phyloP scores from a whole-genome alignment of 1,140 invertebrate genomes.

The Mercenaria mercenaria region DNA sequence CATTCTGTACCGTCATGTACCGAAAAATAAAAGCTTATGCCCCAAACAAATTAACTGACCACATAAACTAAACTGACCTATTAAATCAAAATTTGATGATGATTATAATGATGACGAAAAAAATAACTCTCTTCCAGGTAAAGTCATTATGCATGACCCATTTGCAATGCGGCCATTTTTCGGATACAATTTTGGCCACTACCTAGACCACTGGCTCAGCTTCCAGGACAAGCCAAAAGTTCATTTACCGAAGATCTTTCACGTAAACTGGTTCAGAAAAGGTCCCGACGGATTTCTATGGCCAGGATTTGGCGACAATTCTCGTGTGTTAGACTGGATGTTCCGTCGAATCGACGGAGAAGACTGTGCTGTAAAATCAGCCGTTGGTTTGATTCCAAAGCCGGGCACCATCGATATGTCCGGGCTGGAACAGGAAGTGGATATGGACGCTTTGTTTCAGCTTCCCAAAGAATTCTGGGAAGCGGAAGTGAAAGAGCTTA shows the following conservation, averaged over 20 bases:
- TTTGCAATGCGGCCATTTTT: conserved; percentile 99
- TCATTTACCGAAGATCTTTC: conserved; percentile 96
- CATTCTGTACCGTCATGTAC: too few species aligned
- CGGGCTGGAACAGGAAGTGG: conserved; percentile 77
- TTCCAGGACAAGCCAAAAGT: conserved; percentile 88
- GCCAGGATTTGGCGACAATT: conserved; percentile 99
- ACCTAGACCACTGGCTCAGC: conserved; percentile 97
- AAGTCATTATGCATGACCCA: conserved; percentile 99
- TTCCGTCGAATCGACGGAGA: conserved; percentile 93
- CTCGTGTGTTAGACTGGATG: conserved; percentile 98
- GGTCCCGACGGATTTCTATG: conserved; percentile 94
- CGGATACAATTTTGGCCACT: conserved; percentile 99
- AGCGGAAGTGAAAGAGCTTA: conserved; percentile 93
- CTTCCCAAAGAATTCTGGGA: conserved; percentile 97
- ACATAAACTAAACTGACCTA: too few species aligned
- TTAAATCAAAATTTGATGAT: too few species aligned
- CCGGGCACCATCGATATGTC: conserved; percentile 76
- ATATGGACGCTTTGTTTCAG: conserved; percentile 92
- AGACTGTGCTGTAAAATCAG: conserved; percentile 78
- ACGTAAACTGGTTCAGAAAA: conserved; percentile 99
- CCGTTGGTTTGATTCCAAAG: conserved; percentile 84
- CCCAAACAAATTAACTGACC: too few species aligned
- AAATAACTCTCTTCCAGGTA: too few species aligned
- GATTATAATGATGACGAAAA: too few species aligned
- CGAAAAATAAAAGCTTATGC: too few species aligned